Conservation (phyloP, 2,888 invertebrate species). For the Anoplius nigerrimus region DNA sequence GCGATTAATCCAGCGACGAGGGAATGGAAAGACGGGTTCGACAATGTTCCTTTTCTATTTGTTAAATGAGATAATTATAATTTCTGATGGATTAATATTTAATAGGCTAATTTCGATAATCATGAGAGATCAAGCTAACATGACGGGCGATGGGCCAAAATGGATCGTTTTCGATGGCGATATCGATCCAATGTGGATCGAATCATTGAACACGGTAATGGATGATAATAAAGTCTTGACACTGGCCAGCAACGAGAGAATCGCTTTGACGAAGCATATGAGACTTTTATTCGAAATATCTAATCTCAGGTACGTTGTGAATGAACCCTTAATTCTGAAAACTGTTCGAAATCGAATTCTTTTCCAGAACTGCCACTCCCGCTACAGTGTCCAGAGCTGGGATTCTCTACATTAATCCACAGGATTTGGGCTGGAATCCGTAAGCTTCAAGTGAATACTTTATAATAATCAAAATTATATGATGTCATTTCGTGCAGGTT, state of each 20-base stretch:
- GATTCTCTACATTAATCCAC: constrained; percentile 94
- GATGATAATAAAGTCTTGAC: constrained; percentile 97
- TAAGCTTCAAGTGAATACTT: constrained; percentile 74
- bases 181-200: constrained; percentile 99
- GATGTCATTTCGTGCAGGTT: constrained; percentile 76
- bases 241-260: constrained; percentile 95
- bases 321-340: background rate
- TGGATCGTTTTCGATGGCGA: constrained; percentile 98
- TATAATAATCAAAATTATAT: background rate
- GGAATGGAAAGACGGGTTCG: constrained; percentile 90
- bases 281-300: constrained; percentile 95
- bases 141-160: constrained; percentile 89
- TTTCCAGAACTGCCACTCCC: constrained; percentile 89
- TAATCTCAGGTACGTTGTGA: constrained; percentile 77
- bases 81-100: background rate
- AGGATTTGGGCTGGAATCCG: constrained; percentile 96
- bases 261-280: constrained; percentile 92
- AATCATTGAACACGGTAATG: constrained; percentile 97
- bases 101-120: constrained; percentile 91
- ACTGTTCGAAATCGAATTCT: background rate
- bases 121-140: constrained; percentile 95
- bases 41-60: constrained; percentile 12
- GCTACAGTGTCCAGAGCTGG: constrained; percentile 97
- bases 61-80: constrained; percentile 7
- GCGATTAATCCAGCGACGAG: constrained; percentile 94